Evolutionary conservation across 2,797 vertebrate genomes (phyloP).

Genomic region (Pitangus sulphuratus): DNA sequence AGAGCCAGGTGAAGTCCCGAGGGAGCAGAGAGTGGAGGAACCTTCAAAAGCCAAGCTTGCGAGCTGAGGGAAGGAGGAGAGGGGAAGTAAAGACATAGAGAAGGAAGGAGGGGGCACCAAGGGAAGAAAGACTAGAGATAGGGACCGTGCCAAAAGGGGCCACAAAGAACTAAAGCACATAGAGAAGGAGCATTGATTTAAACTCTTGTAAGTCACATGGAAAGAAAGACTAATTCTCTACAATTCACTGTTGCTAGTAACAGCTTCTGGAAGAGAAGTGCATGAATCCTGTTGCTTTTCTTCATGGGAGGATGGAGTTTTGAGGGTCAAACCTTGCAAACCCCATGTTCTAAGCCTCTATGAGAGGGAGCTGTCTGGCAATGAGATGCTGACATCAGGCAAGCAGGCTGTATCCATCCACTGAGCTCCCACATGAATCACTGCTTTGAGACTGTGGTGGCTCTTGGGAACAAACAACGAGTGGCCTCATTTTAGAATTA

Average conservation of each 20-base stretch:
- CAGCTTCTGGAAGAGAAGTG: background rate
- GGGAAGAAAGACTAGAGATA: background rate
- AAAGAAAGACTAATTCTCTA: background rate
- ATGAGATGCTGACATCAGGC: background rate
- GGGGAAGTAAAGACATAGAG: background rate
- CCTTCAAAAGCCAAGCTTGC: rapidly evolving
- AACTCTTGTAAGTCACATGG: background rate
- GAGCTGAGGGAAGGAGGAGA: background rate
- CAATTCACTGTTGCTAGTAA: background rate
- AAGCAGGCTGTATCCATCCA: background rate
- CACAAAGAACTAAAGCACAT: background rate
- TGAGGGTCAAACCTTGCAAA: background rate
- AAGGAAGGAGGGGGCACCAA: background rate
- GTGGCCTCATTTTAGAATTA: background rate
- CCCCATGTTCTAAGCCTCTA: background rate
- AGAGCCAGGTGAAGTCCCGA: rapidly evolving
- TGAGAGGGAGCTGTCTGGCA: background rate
- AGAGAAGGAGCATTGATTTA: background rate
- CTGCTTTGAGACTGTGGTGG: background rate
- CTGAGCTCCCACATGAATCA: background rate
- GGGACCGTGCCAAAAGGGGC: background rate
- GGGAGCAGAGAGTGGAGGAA: background rate
- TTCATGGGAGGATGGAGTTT: background rate
- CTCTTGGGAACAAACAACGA: background rate
- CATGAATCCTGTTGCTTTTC: background rate